Evolutionary conservation across 2,888 invertebrate species (phyloP), one percentile per base, ranked within the genome.

Genomic region (Trachelus tabidus): DNA sequence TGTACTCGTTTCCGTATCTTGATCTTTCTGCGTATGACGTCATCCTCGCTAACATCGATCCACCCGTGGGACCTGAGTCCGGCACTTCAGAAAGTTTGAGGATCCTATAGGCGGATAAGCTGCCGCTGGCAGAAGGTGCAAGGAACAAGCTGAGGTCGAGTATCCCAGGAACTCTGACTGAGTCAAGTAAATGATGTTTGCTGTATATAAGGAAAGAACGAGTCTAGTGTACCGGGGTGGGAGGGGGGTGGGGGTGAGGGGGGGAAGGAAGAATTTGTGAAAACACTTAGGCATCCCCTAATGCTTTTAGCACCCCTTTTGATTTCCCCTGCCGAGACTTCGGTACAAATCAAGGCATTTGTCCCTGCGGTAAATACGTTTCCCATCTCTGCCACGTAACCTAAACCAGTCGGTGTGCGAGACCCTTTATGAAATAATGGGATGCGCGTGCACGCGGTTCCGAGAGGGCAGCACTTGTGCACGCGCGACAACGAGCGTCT

Each of bases 271-370:
- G 77, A 77, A 83, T 83, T 82, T 84, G 76, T 80, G 69, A 81
- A 81, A 85, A 83, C 80, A 84, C 83, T 84, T 83, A 79, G 37
- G 31, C 68, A 69, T 15, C 40, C 40, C 76, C 77, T 82, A 86
- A 83, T 82, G 82, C 82, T 81, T 81, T 81, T 81, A 79, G 77
- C 73, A 74, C 78, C 80, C 81, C 35, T 35, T 81, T 79, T 81
- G 81, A 84, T 83, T 84, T 76, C 35, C 76, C 76, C 76, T 15
- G 12, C 75, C 40, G 73, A 74, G 75, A 80, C 83, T 84, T 86
- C 86, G 82, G 85, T 81, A 87, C 87, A 87, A 90, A 90, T 90
- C 90, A 88, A 89, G 87, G 86, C 89, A 87, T 89, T 89, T 88
- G 89, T 89, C 85, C 85, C 85, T 82, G 83, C 83, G 85, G 85